Conservation (phyloP, 2,888 invertebrate species). For the Rotaria magnacalcarata region DNA sequence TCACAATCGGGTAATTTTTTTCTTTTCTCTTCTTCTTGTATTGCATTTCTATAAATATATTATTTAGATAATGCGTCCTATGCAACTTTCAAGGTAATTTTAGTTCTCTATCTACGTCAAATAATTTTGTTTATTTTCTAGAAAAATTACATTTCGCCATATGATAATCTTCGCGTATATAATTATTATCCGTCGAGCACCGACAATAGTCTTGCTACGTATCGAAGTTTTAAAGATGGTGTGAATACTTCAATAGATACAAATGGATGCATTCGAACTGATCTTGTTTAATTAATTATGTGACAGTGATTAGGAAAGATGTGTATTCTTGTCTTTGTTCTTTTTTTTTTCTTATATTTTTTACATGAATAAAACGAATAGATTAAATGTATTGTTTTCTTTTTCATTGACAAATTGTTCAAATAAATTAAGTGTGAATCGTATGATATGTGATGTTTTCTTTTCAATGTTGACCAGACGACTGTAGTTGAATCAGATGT, state of each 20-base stretch:
- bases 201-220: not conserved
- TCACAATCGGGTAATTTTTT: too few relatives aligned
- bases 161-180: not conserved
- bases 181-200: not conserved
- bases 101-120: too few relatives aligned
- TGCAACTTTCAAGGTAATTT: not conserved
- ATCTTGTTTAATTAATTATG: slow-evolving; percentile 5
- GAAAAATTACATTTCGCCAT: not conserved
- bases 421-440: too few relatives aligned
- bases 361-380: too few relatives aligned
- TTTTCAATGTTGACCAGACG: too few relatives aligned
- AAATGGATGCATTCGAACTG: not conserved
- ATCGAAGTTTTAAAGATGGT: slow-evolving; percentile 33
- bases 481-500: too few relatives aligned
- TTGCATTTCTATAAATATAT: not conserved
- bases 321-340: not conserved
- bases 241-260: not conserved
- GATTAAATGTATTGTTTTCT: too few relatives aligned
- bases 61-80: not conserved
- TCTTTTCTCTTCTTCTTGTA: too few relatives aligned
- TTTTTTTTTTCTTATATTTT: not conserved
- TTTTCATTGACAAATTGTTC: too few relatives aligned
- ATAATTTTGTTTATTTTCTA: not conserved
- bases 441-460: too few relatives aligned
- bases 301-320: not conserved